Conservation (phyloP, 2,797 vertebrate species). For the Ammospiza maritima region DNA sequence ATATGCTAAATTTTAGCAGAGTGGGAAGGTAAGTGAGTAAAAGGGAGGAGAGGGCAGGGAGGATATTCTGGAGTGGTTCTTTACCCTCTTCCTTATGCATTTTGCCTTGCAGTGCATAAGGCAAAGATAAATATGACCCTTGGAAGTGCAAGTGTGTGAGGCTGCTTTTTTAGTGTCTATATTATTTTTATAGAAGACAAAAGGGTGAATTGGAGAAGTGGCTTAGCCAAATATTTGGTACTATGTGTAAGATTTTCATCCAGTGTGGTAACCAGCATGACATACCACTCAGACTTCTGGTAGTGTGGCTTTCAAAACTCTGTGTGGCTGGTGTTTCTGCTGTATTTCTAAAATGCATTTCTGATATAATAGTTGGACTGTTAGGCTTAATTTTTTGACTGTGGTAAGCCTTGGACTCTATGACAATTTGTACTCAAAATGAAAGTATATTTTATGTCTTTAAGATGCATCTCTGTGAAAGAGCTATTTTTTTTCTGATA, state of each 20-base stretch:
- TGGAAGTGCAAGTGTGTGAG: background rate
- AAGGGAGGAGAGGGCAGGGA: accelerated
- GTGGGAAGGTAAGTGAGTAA: background rate
- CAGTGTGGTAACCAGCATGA: background rate
- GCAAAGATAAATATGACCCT: background rate
- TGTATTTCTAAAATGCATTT: background rate
- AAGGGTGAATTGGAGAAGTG: background rate
- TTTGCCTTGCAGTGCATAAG: background rate
- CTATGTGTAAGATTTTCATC: background rate
- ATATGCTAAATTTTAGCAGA: background rate
- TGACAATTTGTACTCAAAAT: background rate
- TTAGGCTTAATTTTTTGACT: background rate
- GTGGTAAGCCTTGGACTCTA: background rate
- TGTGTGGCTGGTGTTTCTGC: background rate
- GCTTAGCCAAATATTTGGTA: background rate
- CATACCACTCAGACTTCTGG: background rate
- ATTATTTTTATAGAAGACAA: background rate
- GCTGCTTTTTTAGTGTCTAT: background rate
- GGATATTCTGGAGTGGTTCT: background rate
- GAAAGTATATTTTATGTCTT: background rate
- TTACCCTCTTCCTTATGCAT: background rate
- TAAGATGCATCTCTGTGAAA: background rate
- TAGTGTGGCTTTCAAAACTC: background rate
- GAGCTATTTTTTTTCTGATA: background rate
- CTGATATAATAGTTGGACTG: background rate